Evolutionary conservation across 2,888 invertebrate species (phyloP), one percentile per base, ranked within the genome.

Genomic region (Chamaedrilus cognettii): DNA sequence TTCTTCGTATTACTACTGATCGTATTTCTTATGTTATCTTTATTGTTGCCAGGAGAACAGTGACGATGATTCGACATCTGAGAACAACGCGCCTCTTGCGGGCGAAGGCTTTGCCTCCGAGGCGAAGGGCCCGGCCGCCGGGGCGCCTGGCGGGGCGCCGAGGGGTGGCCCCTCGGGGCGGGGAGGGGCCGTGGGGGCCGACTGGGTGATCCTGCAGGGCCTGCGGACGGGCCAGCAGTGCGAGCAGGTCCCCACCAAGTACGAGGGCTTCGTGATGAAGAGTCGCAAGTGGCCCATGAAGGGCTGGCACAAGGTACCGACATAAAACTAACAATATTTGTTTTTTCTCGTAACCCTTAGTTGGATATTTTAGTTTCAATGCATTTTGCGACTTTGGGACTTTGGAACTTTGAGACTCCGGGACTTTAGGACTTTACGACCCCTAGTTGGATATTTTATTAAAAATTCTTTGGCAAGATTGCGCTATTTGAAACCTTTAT

Each of bases 251-350:
- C 91, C 91, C 0, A 88, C 88, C 64, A 87, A 88, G 58, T 90
- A 88, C 84, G 78, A 80, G 58, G 91, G 91, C 0, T 91, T 89
- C 79, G 83, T 92, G 72, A 89, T 91, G 79, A 92, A 92, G 85
- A 90, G 91, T 76, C 86, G 92, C 72, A 92, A 93, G 84, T 92
- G 92, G 92, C 93, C 93, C 2, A 85, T 93, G 65, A 92, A 93
- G 80, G 92, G 92, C 56, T 93, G 92, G 91, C 92, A 92, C 83
- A 92, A 92, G 89, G 92, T 92, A 83, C n/a, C n/a, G n/a, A n/a
- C n/a, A n/a, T n/a, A n/a, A n/a, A n/a, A n/a, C n/a, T n/a, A n/a
- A n/a, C n/a, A n/a, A n/a, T n/a, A n/a, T n/a, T n/a, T n/a, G n/a
- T n/a, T n/a, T n/a, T n/a, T n/a, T n/a, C n/a, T n/a, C n/a, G n/a